Evolutionary conservation across 2,888 invertebrate species (phyloP).

Genomic region (Leptinotarsa tumamoca): DNA sequence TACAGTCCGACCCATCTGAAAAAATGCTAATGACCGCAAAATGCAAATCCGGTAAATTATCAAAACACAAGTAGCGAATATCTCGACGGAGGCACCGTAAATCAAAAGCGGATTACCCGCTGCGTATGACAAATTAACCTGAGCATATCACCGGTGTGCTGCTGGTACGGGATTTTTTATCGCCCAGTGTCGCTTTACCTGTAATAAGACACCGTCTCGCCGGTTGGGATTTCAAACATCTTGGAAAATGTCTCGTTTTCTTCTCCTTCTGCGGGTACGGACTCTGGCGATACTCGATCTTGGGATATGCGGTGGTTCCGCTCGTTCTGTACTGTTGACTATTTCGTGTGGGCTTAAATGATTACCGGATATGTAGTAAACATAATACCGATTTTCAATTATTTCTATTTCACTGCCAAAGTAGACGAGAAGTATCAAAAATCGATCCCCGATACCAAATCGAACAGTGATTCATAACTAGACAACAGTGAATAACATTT

Average conservation of each 20-base stretch:
- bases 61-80: constrained; percentile 41
- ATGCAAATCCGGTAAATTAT: constrained; percentile 38
- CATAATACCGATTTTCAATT: not conserved
- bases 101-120: constrained; percentile 56
- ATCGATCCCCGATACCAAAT: too few species aligned
- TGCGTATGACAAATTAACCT: constrained; percentile 63
- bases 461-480: too few species aligned
- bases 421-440: too few species aligned
- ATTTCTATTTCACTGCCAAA: too few species aligned
- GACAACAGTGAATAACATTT: too few species aligned
- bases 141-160: constrained; percentile 61
- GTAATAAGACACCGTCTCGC: constrained; percentile 60
- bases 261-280: constrained; percentile 22
- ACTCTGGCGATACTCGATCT: constrained; percentile 23
- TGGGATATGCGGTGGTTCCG: constrained; percentile 12
- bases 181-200: constrained; percentile 59
- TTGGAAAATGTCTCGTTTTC: constrained; percentile 19
- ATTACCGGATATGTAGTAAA: not conserved
- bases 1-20: constrained; percentile 28
- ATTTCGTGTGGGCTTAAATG: not conserved
- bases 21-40: constrained; percentile 36
- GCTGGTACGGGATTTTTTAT: constrained; percentile 45
- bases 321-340: not conserved
- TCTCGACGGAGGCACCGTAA: constrained; percentile 45
- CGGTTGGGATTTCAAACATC: constrained; percentile 58